Base-by-base conservation (phyloP, 1,140 invertebrate genomes). In the Orchesella cincta region DNA sequence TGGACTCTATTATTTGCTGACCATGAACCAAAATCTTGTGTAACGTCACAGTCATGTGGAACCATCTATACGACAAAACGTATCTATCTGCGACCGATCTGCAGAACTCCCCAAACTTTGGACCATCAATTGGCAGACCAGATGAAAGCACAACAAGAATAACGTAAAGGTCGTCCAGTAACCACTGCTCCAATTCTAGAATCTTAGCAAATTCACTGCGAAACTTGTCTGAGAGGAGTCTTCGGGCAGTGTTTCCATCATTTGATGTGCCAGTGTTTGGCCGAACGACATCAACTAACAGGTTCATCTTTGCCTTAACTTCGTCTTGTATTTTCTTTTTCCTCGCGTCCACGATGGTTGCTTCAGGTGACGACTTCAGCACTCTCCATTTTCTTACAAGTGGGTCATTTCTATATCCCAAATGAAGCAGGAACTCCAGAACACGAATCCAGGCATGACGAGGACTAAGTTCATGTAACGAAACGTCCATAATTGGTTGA, bases 171-270 rank as follows among this genome's bases (percentile, higher is more conserved):
- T 46, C 28, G 64, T 75, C 46, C 18, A 81, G n/a, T 0, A 80
- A 74, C 18, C 73, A 36, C 1, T 39, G 28, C 8, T 78, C 76
- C 0, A 81, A 1, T 2, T 35, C 79, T 12, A 79, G 36, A 64
- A 81, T 81, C 0, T 51, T 23, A 5, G 81, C 76, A 23, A 80
- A 78, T 36, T 36, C 14, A n/a, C 0, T 12, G 8, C 26, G 35
- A 18, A 79, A n/a, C 16, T 73, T 1, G 23, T 46, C 39, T 46
- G 35, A 46, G 23, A 81, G 77, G 16, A 72, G 46, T 34, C 70
- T 70, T 57, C 81, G n/a, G 8, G 81, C 81, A 0, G 81, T 80
- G 39, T 81, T 81, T 23, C 79, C 81, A 62, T 81, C 79, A 52
- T 81, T 81, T 0, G 73, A 31, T 5, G 73, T 76, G 1, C 80